Percentiles rank a stretch among this genome's conserved stretches.
Conservation (phyloP, 2,113 vertebrate genomes). For the Rhineura floridana region DNA sequence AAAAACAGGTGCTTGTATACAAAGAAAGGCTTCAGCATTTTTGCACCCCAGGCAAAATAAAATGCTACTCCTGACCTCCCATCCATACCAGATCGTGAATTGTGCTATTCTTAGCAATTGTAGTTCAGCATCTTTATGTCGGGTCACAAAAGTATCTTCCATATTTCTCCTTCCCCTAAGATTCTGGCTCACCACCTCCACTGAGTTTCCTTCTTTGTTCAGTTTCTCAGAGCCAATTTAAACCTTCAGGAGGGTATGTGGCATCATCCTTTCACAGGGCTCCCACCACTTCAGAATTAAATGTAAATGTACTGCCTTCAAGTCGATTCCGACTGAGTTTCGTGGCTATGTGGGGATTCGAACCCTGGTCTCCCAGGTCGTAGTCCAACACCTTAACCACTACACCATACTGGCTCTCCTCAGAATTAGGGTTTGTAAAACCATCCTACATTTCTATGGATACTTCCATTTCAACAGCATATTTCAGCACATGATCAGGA, state of each 20-base stretch:
- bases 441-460: too few relatives aligned
- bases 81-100: not conserved
- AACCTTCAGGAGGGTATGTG: not conserved
- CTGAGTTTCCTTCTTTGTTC: not conserved
- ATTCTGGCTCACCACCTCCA: not conserved
- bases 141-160: too few relatives aligned
- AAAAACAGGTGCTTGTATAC: not conserved
- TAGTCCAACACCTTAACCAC: too few relatives aligned
- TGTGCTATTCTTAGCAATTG: not conserved
- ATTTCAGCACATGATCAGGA: too few relatives aligned
- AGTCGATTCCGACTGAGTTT: too few relatives aligned
- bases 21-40: not conserved
- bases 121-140: not conserved
- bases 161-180: not conserved
- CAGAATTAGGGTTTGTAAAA: too few relatives aligned
- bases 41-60: not conserved
- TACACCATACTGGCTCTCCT: too few relatives aligned
- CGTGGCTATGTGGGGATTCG: too few relatives aligned
- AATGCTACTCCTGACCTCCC: not conserved
- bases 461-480: not conserved
- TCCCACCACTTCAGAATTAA: too few relatives aligned
- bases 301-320: too few relatives aligned
- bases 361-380: too few relatives aligned
- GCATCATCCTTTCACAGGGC: too few relatives aligned
- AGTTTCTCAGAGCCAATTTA: not conserved